Base-by-base conservation (phyloP, 2,797 vertebrate genomes). In the Acestrorhynchus altus region DNA sequence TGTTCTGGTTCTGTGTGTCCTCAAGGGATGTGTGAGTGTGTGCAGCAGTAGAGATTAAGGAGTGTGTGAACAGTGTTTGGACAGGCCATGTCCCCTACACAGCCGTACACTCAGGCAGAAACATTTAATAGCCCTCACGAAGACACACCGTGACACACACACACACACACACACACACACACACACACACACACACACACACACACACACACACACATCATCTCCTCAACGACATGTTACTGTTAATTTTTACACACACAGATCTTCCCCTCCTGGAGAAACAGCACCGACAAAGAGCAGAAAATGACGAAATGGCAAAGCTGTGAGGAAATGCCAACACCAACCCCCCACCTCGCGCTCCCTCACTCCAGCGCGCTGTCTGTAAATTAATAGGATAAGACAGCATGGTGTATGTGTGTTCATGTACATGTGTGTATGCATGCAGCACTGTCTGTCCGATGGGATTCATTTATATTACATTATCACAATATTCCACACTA, bases 121-220 rank as follows among this genome's bases (percentile, higher is more conserved):
- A 79, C 78, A 88, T 91, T 90, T 92, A 87, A 92, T 89, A 90
- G 84, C 79, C 83, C 82, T 81, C 39, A 64, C 56, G 8, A 42
- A 75, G 75, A 85, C 88, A 31, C 72, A 81, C 81, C 59, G 59
- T 68, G 68, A 74, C 88, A 35, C 71, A 81, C 78, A 65, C 59
- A 81, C 59, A 75, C 67, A 85, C 80, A 78, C 51, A 73, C 59
- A 83, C 40, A 67, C 70, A n/a, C 54, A 74, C 76, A 84, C 87
- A 31, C 72, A 79, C 80, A 63, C 57, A 81, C 63, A 73, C 67
- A 84, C 71, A 74, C 72, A 60, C 51, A 24, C 76, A 84, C 87
- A 31, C 72, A 79, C 80, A 63, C 57, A 81, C 63, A 73, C 67
- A 84, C 71, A 74, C 72, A 60, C 51, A 24, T 40, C 44, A 56